phyloP scores from a whole-genome alignment of 2,888 invertebrate genomes.

The Iselma pallidipennis region DNA sequence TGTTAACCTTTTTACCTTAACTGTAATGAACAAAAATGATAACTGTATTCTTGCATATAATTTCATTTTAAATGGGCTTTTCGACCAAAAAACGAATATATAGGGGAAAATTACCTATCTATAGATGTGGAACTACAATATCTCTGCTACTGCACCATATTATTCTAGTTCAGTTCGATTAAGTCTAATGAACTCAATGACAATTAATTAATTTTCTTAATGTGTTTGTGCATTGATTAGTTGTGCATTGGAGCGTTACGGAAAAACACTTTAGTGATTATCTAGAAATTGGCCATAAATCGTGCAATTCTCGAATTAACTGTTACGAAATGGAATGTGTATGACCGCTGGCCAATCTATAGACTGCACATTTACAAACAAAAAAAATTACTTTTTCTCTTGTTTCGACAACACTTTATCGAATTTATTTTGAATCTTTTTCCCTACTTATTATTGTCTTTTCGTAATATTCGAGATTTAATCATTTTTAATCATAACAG shows the following conservation, averaged over 20 bases:
- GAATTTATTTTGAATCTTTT: too few relatives aligned
- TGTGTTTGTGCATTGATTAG: constrained; percentile 14
- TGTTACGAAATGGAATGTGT: constrained; percentile 1
- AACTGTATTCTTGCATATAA: neutral
- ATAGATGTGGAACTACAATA: too few relatives aligned
- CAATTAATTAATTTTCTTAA: constrained; percentile 18
- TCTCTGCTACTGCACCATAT: too few relatives aligned
- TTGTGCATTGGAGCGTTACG: neutral
- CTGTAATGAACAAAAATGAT: neutral
- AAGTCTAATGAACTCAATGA: constrained; percentile 1
- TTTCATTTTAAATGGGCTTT: too few relatives aligned
- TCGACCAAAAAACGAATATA: too few relatives aligned
- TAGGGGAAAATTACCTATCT: neutral
- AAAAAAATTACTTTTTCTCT: neutral
- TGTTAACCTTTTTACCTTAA: neutral
- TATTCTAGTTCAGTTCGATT: neutral
- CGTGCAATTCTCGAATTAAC: constrained; percentile 16
- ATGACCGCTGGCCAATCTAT: neutral
- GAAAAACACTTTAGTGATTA: constrained; percentile 8
- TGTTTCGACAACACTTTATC: neutral
- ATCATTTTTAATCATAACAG: too few relatives aligned
- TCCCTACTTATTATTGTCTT: too few relatives aligned
- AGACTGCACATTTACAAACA: neutral
- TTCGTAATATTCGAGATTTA: too few relatives aligned
- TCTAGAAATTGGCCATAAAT: constrained; percentile 19